Percentiles rank a stretch among this genome's conserved stretches.
Evolutionary conservation across 2,797 vertebrate genomes (phyloP).

Genomic region (Trematomus bernacchii): DNA sequence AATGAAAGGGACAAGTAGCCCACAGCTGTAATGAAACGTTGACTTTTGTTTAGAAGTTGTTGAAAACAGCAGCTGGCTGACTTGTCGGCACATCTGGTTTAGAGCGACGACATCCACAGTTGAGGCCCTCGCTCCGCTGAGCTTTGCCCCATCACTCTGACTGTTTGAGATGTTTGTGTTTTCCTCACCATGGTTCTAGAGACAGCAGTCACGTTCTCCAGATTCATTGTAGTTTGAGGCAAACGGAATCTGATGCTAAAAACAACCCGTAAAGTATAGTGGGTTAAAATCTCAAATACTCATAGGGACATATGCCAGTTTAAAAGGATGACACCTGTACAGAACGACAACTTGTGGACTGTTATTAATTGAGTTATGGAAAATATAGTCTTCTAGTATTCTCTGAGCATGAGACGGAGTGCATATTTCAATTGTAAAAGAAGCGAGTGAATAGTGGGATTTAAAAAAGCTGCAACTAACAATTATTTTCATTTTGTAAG

Average conservation of each 20-base stretch:
- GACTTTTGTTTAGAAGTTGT: constrained; percentile 33
- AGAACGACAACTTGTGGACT: background rate
- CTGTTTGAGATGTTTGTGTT: constrained; percentile 66
- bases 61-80: constrained; percentile 50
- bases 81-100: constrained; percentile 60
- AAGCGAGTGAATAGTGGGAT: too few relatives aligned
- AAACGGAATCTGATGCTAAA: constrained; percentile 29
- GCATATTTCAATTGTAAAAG: too few relatives aligned
- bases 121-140: background rate
- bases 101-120: background rate
- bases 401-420: too few relatives aligned
- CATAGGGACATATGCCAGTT: background rate
- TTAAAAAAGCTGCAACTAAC: background rate
- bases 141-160: background rate
- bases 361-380: background rate
- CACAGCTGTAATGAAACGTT: constrained; percentile 28
- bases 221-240: constrained; percentile 37
- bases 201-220: constrained; percentile 29
- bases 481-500: background rate
- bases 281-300: constrained; percentile 18
- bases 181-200: constrained; percentile 69
- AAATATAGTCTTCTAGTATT: background rate
- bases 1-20: background rate
- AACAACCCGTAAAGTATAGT: background rate
- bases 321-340: constrained; percentile 1